Conservation (phyloP, 2,113 vertebrate genomes). For the Recurvirostra avosetta region DNA sequence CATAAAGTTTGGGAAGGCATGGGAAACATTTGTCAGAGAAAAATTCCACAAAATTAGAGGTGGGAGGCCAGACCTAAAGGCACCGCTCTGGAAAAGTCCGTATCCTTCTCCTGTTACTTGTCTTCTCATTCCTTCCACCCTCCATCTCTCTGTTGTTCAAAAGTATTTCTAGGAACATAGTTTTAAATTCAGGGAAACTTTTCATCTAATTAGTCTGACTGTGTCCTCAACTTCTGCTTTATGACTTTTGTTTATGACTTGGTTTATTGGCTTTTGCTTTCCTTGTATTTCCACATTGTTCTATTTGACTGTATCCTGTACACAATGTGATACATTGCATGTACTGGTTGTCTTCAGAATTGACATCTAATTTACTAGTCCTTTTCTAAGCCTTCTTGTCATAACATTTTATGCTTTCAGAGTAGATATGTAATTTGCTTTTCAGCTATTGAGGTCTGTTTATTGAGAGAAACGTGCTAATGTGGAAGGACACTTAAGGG, state of each 20-base stretch:
- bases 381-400: not conserved
- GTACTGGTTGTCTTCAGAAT: not conserved
- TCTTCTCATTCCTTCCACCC: not conserved
- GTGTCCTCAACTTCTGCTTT: not conserved
- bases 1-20: not conserved
- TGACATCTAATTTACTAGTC: not conserved
- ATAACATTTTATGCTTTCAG: not conserved
- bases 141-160: not conserved
- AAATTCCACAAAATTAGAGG: not conserved
- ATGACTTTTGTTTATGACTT: not conserved
- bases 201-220: not conserved
- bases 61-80: not conserved
- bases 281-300: not conserved
- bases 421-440: not conserved
- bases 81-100: rapidly evolving
- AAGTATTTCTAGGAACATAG: not conserved
- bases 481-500: not conserved
- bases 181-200: not conserved
- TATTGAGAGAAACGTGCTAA: not conserved
- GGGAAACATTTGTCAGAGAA: not conserved
- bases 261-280: not conserved
- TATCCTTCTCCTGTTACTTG: not conserved
- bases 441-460: not conserved
- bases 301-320: not conserved
- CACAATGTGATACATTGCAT: not conserved